Evolutionary conservation across 35 echinoderm and acorn worm species (phyloP), one percentile per base, ranked within the genome.

Genomic region (Apostichopus californicus): DNA sequence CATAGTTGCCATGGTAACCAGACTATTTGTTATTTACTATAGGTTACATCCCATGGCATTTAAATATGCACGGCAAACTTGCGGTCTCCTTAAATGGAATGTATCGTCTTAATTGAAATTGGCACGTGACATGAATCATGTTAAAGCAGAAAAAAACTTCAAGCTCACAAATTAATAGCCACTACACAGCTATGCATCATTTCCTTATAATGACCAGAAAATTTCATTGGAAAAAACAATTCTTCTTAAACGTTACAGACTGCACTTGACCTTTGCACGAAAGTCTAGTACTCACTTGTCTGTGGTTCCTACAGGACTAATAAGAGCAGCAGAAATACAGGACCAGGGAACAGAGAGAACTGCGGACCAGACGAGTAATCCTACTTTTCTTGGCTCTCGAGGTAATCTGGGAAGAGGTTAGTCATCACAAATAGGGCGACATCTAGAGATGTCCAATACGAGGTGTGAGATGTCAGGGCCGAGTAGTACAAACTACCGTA

Each of bases 401-500:
- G 66, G 77, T 96, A 96, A n/a, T 96, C 91, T 54, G 97, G 97
- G 65, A 96, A 98, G 5, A 98, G 88, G 21, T 98, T 95, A 21
- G 93, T 92, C 57, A 98, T 55, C 13, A 98, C 61, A 55, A 98
- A 98, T 4, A 98, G 86, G 10, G 79, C 93, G 7, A 98, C 80
- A 77, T 98, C 97, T 24, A 77, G 58, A 2, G 97, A 94, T 18
- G 94, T 64, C 97, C 97, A 98, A 87, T 98, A 98, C 0, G 95
- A 94, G 6, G 93, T 98, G 85, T 99, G 95, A 8, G 97, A 99
- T 13, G 97, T 99, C 52, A 99, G 71, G 4, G 97, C 97, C 78
- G 97, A 96, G 56, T 96, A 84, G 81, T 99, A 99, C 1, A 86
- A 80, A 73, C 95, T 99, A 8, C 91, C 79, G 26, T 96, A 80